Evolutionary conservation across 2,113 vertebrate species (phyloP).

Genomic region (Cynocephalus volans): DNA sequence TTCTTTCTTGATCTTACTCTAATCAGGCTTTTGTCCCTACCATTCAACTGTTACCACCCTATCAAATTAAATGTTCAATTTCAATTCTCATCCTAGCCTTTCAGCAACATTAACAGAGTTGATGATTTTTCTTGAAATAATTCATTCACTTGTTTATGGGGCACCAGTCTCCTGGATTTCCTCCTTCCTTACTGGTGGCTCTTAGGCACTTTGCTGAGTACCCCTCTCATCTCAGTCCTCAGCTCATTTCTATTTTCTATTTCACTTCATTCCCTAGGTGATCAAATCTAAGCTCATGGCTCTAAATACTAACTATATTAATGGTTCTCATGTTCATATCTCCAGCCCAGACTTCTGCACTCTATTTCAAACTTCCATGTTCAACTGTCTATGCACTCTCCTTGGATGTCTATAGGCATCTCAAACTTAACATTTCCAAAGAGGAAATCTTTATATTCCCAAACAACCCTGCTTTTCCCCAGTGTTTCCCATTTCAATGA

Average conservation of each 20-base stretch:
- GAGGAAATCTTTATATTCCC: background rate
- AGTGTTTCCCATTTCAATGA: background rate
- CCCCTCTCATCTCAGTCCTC: background rate
- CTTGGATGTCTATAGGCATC: background rate
- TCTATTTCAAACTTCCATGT: background rate
- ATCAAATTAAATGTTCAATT: background rate
- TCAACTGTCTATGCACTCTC: background rate
- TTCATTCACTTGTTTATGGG: background rate
- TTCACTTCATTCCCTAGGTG: background rate
- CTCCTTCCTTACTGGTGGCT: background rate
- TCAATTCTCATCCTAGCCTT: background rate
- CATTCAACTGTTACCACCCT: background rate
- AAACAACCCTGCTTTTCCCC: background rate
- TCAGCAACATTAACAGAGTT: background rate
- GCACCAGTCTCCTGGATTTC: background rate
- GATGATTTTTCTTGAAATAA: background rate
- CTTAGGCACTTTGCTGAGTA: background rate
- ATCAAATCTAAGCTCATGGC: background rate
- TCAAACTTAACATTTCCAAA: background rate
- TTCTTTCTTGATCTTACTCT: background rate
- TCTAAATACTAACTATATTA: background rate
- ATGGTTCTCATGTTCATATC: background rate
- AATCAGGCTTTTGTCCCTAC: background rate
- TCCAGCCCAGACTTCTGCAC: background rate
- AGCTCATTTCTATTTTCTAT: background rate